A percentile compares a stretch with the other conserved stretches of the same genome.
phyloP scores from a whole-genome alignment of 2,888 invertebrate genomes.

The Arge pagana region DNA sequence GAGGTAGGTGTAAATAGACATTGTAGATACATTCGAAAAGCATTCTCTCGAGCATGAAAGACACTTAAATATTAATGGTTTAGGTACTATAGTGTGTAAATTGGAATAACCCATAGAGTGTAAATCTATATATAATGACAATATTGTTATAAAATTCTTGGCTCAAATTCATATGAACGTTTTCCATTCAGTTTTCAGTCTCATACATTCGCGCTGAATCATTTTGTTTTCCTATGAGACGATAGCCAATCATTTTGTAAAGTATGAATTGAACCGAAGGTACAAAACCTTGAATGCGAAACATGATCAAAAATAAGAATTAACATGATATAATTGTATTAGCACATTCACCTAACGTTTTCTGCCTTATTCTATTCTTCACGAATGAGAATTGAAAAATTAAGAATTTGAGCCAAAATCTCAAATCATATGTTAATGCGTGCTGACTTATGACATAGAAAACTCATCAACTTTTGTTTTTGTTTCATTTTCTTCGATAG shows the following conservation, averaged over 20 bases:
- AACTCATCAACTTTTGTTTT: constrained; percentile 1
- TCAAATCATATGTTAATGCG: too few relatives aligned
- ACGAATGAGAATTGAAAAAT: too few relatives aligned
- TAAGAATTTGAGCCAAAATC: too few relatives aligned
- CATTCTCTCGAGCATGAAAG: neutral
- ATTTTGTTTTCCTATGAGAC: constrained; percentile 5
- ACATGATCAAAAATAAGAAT: too few relatives aligned
- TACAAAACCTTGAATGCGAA: too few relatives aligned
- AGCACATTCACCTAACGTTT: neutral
- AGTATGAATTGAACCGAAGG: too few relatives aligned
- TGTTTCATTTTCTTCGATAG: neutral
- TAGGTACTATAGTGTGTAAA: constrained; percentile 1
- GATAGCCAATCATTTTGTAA: too few relatives aligned
- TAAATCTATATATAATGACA: too few relatives aligned
- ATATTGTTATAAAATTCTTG: constrained; percentile 7
- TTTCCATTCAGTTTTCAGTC: too few relatives aligned
- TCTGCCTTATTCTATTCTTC: neutral
- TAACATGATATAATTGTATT: too few relatives aligned
- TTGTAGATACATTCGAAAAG: constrained; percentile 2
- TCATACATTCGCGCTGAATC: too few relatives aligned
- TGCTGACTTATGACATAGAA: neutral
- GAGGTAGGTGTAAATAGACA: neutral
- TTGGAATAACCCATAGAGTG: constrained; percentile 4
- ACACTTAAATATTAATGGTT: neutral
- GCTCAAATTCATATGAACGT: too few relatives aligned